Evolutionary conservation across 1,140 invertebrate genomes (phyloP).

Genomic region (Drosophila nasuta): DNA sequence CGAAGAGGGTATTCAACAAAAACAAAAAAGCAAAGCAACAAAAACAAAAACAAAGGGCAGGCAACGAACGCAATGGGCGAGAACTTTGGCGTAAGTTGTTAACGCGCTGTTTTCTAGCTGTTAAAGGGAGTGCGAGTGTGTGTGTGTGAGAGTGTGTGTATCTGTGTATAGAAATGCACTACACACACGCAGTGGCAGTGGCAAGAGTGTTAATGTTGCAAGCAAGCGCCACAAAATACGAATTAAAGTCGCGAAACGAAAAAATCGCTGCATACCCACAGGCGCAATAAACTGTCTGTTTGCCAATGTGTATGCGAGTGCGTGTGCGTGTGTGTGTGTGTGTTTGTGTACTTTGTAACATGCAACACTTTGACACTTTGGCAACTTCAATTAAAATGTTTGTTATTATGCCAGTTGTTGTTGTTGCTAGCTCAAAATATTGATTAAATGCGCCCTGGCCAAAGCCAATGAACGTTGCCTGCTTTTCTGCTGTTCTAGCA

Average conservation of each 20-base stretch:
- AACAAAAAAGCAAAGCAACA: not conserved
- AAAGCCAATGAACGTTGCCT: slow-evolving; percentile 50
- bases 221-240: slow-evolving; percentile 11
- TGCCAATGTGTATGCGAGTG: slow-evolving; percentile 5
- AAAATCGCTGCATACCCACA: slow-evolving; percentile 26
- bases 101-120: slow-evolving; percentile 1
- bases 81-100: slow-evolving; percentile 32
- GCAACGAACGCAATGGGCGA: slow-evolving; percentile 1
- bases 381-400: slow-evolving; percentile 49
- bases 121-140: not conserved
- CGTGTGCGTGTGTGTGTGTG: not conserved
- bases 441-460: slow-evolving; percentile 59
- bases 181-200: not conserved
- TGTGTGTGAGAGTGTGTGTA: not conserved
- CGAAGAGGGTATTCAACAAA: not conserved
- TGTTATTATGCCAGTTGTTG: slow-evolving; percentile 11
- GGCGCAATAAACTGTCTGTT: slow-evolving; percentile 11
- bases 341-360: slow-evolving; percentile 17
- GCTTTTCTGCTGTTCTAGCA: slow-evolving; percentile 26
- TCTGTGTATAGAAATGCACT: slow-evolving; percentile 4
- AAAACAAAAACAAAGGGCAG: not conserved
- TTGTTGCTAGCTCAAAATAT: slow-evolving; percentile 47
- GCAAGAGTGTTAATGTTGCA: slow-evolving; percentile 4
- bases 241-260: slow-evolving; percentile 18
- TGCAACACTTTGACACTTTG: slow-evolving; percentile 45